phyloP scores from a whole-genome alignment of 2,888 invertebrate genomes.

The Calameuta filiformis region DNA sequence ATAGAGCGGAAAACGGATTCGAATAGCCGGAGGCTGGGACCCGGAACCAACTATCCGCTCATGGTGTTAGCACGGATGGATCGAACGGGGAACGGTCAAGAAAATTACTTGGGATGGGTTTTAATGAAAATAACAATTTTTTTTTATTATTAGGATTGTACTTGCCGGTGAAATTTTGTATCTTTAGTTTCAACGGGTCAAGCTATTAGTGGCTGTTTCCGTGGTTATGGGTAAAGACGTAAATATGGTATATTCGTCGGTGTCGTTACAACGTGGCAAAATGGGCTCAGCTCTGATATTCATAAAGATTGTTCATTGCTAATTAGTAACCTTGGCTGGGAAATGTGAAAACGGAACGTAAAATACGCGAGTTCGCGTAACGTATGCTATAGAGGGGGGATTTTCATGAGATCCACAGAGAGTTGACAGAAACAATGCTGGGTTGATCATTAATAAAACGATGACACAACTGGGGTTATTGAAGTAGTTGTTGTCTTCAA shows the following conservation, averaged over 20 bases:
- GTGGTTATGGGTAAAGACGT: neutral
- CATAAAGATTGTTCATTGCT: neutral
- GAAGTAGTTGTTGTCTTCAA: neutral
- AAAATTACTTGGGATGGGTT: neutral
- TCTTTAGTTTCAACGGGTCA: neutral
- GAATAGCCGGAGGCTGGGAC: neutral
- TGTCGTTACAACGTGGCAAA: too few species aligned
- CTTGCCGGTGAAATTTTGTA: neutral
- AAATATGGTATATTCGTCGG: neutral
- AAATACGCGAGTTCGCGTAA: neutral
- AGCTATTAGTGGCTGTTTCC: neutral
- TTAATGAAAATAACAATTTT: neutral
- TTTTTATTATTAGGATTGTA: neutral
- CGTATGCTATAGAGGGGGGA: neutral
- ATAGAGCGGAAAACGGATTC: neutral
- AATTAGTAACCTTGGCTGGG: neutral
- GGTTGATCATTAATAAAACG: neutral
- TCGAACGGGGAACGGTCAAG: neutral
- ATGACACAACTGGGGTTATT: neutral
- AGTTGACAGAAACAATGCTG: neutral
- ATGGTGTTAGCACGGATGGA: neutral
- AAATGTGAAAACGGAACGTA: neutral
- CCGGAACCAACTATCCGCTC: neutral
- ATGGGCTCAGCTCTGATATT: neutral
- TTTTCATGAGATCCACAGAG: neutral